Conservation (phyloP, 1,140 invertebrate genomes). For the Daktulosphaira vitifoliae region DNA sequence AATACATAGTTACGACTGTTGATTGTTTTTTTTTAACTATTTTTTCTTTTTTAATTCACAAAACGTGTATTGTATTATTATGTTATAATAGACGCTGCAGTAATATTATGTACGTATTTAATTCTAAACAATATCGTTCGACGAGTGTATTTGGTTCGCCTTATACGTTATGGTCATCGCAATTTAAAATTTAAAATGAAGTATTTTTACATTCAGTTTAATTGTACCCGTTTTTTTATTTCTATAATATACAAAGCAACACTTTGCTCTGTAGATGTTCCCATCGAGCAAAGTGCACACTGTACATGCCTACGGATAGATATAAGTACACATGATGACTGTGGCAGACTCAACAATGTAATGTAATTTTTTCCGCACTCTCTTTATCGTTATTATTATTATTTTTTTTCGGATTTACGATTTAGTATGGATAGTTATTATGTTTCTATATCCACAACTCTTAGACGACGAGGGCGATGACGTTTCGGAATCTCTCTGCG, state of each 20-base stretch:
- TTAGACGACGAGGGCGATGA: conserved; percentile 9
- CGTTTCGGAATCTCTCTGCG: conserved; percentile 22
- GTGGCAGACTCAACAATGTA: neutral
- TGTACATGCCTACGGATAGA: no score
- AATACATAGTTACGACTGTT: neutral
- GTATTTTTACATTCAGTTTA: no score
- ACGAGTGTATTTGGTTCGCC: neutral
- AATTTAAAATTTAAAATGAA: conserved; percentile 17
- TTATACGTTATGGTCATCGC: neutral
- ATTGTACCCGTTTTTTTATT: no score
- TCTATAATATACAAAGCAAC: no score
- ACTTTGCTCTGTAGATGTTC: no score
- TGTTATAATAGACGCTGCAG: no score
- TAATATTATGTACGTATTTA: neutral
- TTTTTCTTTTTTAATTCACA: neutral
- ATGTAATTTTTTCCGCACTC: conserved; percentile 16
- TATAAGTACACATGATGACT: no score
- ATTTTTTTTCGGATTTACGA: conserved; percentile 27
- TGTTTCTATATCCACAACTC: neutral
- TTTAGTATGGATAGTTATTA: conserved; percentile 32
- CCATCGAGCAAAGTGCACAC: no score
- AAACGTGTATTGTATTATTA: neutral
- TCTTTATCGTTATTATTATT: neutral
- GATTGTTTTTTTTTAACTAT: neutral
- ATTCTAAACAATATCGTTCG: conserved; percentile 3